Evolutionary conservation across 2,888 invertebrate genomes (phyloP).

Genomic region (Trachelus troglodyta): DNA sequence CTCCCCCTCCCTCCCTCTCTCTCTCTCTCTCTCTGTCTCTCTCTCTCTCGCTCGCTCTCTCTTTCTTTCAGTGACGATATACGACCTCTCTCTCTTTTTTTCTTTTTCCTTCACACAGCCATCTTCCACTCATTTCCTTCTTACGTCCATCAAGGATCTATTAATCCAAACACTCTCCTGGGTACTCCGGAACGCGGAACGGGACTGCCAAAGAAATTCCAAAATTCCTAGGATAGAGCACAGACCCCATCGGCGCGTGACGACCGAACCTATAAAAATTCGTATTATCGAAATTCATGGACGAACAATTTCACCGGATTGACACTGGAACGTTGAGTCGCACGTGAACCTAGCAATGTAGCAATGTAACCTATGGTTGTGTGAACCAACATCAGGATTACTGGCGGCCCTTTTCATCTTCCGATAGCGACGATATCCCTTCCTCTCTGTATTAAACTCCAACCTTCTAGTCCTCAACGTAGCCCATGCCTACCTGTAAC

Average conservation of each 20-base stretch:
- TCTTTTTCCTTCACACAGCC: background rate
- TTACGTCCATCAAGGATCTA: background rate
- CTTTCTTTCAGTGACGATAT: background rate
- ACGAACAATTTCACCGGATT: background rate
- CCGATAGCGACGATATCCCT: slow-evolving; percentile 36
- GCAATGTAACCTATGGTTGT: background rate
- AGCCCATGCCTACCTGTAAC: background rate
- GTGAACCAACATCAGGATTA: slow-evolving; percentile 30
- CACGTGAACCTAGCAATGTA: background rate
- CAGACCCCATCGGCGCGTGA: background rate
- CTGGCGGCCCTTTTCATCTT: slow-evolving; percentile 51
- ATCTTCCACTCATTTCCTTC: background rate
- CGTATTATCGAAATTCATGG: background rate
- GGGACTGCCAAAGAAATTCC: background rate
- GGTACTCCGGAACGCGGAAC: background rate
- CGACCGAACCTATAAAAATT: background rate
- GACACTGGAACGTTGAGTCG: background rate
- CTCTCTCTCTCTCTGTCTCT: background rate
- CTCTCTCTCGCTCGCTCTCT: background rate
- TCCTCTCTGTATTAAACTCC: background rate
- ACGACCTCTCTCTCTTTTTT: background rate
- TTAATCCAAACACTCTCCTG: background rate
- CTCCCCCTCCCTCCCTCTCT: no score
- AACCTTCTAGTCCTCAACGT: background rate
- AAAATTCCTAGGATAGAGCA: background rate